phyloP scores from a whole-genome alignment of 2,888 invertebrate genomes.

The Cephonodes hylas region DNA sequence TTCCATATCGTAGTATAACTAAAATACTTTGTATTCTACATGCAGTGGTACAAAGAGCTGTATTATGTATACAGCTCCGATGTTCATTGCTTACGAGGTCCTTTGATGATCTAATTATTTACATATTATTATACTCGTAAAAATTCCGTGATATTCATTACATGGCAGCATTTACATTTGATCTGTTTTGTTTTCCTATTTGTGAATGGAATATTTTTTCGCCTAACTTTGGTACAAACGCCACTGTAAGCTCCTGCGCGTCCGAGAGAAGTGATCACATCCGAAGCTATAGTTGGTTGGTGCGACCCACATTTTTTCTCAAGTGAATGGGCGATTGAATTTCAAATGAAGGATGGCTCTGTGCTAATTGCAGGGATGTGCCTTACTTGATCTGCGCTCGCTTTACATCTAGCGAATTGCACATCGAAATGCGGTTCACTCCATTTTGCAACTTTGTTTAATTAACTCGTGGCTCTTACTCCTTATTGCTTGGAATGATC shows the following conservation, averaged over 20 bases:
- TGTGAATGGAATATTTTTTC: background rate
- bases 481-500: background rate
- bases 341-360: slow-evolving; percentile 35
- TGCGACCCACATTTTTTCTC: slow-evolving; percentile 17
- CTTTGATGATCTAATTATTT: too few relatives aligned
- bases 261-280: background rate
- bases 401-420: background rate
- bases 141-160: background rate
- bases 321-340: slow-evolving; percentile 25
- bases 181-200: background rate
- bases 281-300: background rate
- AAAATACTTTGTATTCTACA: too few relatives aligned
- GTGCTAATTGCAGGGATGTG: slow-evolving; percentile 31
- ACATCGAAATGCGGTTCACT: slow-evolving; percentile 1
- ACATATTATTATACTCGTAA: too few relatives aligned
- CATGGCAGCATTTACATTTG: background rate
- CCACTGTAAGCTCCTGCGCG: too few relatives aligned
- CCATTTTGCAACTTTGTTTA: slow-evolving; percentile 1
- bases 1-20: too few relatives aligned
- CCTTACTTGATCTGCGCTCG: background rate
- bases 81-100: background rate
- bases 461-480: background rate
- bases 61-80: too few relatives aligned
- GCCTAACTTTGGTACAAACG: background rate
- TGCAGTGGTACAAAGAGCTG: too few relatives aligned